Evolutionary conservation across 1,140 invertebrate genomes (phyloP).

Genomic region (Drosophila ironensis): DNA sequence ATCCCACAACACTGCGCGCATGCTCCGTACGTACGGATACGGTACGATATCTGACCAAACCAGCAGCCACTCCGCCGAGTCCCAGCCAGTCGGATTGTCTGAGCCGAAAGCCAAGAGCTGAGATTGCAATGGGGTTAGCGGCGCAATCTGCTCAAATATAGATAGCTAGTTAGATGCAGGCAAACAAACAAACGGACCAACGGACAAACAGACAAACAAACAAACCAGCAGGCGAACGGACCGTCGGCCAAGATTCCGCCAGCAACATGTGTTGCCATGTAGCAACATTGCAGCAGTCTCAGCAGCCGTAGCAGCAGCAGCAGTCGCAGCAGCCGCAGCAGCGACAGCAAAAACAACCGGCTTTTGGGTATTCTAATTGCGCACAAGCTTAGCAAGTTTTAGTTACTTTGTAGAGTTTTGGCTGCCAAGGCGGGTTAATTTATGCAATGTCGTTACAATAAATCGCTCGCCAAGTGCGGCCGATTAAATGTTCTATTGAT

Average conservation of each 20-base stretch:
- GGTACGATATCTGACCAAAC: constrained; percentile 52
- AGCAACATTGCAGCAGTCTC: constrained; percentile 56
- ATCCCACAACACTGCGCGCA: constrained; percentile 46
- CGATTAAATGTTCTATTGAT: constrained; percentile 75
- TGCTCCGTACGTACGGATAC: constrained; percentile 54
- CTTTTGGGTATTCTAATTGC: constrained; percentile 73
- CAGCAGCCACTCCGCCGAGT: constrained; percentile 38
- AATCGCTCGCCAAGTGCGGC: constrained; percentile 65
- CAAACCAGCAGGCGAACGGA: constrained; percentile 12
- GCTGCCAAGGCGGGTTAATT: constrained; percentile 71
- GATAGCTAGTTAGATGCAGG: constrained; percentile 74
- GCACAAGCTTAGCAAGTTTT: constrained; percentile 78
- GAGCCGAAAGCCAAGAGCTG: constrained; percentile 42
- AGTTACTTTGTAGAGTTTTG: constrained; percentile 78
- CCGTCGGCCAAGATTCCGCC: constrained; percentile 29
- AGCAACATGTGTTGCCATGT: constrained; percentile 71
- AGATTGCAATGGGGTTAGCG: constrained; percentile 75
- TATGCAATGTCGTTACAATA: constrained; percentile 65
- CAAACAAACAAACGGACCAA: constrained; percentile 41
- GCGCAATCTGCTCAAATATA: constrained; percentile 80
- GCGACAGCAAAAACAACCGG: constrained; percentile 28
- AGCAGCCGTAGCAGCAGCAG: constrained; percentile 29
- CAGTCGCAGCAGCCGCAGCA: constrained; percentile 12
- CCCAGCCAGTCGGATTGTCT: constrained; percentile 64
- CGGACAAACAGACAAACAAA: not conserved